These are phyloP conservation scores for Nemapogon koenigi DNA, from an alignment of 2,888 invertebrate species.

Conservation along the genomic window DNA sequence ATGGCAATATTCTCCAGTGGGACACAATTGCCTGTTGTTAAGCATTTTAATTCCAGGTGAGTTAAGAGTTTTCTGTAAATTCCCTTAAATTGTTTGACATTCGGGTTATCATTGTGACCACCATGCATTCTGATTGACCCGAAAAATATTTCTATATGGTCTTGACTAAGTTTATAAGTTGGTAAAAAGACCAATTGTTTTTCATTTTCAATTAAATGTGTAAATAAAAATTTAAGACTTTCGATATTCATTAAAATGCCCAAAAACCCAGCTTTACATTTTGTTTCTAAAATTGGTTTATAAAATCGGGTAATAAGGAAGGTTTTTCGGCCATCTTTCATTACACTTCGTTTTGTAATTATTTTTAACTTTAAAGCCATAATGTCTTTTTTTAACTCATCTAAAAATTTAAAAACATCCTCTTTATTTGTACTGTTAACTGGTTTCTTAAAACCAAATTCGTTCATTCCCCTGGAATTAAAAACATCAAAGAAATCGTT, in stretches of 20 bases:
- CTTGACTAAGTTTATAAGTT: constrained; percentile 14
- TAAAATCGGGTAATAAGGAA: no score
- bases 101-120: constrained; percentile 18
- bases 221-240: constrained; percentile 14
- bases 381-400: constrained; percentile 11
- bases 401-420: constrained; percentile 2
- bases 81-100: constrained; percentile 15
- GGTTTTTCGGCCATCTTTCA: no score
- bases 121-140: constrained; percentile 16
- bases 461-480: constrained; percentile 13
- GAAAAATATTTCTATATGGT: constrained; percentile 18
- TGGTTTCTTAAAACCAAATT: constrained; percentile 6
- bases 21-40: constrained; percentile 15
- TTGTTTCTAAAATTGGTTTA: no score
- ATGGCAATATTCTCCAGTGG: constrained; percentile 16
- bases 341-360: no score
- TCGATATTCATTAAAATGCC: constrained; percentile 16
- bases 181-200: constrained; percentile 7
- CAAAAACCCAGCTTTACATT: no score
- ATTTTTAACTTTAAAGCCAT: no score
- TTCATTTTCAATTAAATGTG: constrained; percentile 4
- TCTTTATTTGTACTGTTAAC: constrained; percentile 3
- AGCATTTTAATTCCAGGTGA: constrained; percentile 15
- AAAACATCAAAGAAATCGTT: constrained; percentile 16
- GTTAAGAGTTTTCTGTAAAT: constrained; percentile 16